phyloP scores from a whole-genome alignment of 2,888 invertebrate genomes.

The Ophion costatus region DNA sequence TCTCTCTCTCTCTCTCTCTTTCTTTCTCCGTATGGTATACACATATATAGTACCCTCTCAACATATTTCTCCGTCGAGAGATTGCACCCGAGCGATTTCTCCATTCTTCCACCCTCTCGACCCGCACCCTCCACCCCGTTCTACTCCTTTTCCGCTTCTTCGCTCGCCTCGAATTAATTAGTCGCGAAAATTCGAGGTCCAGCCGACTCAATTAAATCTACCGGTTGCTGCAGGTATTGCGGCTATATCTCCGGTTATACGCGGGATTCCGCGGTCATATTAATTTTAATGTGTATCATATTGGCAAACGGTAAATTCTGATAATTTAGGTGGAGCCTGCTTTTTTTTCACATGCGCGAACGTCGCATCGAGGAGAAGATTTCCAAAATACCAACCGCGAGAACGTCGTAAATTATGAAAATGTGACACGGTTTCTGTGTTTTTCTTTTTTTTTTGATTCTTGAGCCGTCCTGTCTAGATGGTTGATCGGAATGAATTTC shows the following conservation, averaged over 20 bases:
- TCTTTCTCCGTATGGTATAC: neutral
- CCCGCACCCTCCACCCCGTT: neutral
- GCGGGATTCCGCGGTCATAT: slow-evolving; percentile 9
- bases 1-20: slow-evolving; percentile 17
- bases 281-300: slow-evolving; percentile 59
- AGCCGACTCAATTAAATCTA: slow-evolving; percentile 61
- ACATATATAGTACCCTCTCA: slow-evolving; percentile 31
- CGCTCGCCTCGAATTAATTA: slow-evolving; percentile 56
- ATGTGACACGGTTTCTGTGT: too few species aligned
- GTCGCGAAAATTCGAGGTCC: slow-evolving; percentile 48
- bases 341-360: too few species aligned
- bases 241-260: neutral
- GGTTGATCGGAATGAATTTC: too few species aligned
- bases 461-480: too few species aligned
- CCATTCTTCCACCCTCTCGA: slow-evolving; percentile 36
- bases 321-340: too few species aligned
- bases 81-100: slow-evolving; percentile 63
- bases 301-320: too few species aligned
- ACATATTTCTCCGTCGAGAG: slow-evolving; percentile 61
- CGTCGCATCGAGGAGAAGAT: too few species aligned
- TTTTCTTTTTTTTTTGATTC: too few species aligned
- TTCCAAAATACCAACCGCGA: too few species aligned
- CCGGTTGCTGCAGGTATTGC: slow-evolving; percentile 23
- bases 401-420: too few species aligned
- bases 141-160: slow-evolving; percentile 1